These are phyloP conservation scores for Ophiothrix spiculata DNA, from an alignment of 35 echinoderm and acorn worm species.

Conservation along the genomic window DNA sequence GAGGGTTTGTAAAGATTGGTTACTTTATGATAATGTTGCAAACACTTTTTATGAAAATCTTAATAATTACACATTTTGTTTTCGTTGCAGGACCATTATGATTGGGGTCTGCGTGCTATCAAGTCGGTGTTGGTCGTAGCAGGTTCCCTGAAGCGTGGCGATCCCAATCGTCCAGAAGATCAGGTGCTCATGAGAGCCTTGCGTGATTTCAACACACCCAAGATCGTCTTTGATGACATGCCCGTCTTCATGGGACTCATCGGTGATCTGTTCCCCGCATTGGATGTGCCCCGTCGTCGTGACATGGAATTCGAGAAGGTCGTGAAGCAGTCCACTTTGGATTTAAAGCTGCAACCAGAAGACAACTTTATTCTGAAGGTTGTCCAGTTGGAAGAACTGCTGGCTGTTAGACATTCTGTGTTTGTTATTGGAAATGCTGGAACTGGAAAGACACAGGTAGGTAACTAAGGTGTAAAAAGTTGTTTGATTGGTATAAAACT, in stretches of 20 bases:
- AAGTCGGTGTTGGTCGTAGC: conserved; percentile 98
- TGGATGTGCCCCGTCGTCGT: conserved; percentile 84
- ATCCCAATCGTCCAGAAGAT: conserved; percentile 88
- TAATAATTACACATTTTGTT: no score
- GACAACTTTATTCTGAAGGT: conserved; percentile 95
- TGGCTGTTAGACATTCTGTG: conserved; percentile 93
- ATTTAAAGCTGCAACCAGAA: conserved; percentile 90
- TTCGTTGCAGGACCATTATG: conserved; percentile 98
- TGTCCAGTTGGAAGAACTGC: conserved; percentile 87
- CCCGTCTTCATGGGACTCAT: conserved; percentile 98
- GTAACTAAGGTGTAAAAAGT: neutral
- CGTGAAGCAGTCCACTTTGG: conserved; percentile 95
- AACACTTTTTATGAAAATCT: no score
- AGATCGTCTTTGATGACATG: conserved; percentile 89
- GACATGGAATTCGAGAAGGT: conserved; percentile 91
- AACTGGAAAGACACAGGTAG: conserved; percentile 92
- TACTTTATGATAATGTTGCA: no score
- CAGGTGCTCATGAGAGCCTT: conserved; percentile 96
- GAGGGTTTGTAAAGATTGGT: no score
- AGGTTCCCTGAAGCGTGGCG: conserved; percentile 90
- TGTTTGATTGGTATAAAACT: neutral
- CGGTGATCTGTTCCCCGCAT: conserved; percentile 82
- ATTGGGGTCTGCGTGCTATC: conserved; percentile 98
- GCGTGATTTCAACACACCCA: no score
- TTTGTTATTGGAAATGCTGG: conserved; percentile 97